Evolutionary conservation across 2,797 vertebrate species (phyloP).

Genomic region (Diceros bicornis): DNA sequence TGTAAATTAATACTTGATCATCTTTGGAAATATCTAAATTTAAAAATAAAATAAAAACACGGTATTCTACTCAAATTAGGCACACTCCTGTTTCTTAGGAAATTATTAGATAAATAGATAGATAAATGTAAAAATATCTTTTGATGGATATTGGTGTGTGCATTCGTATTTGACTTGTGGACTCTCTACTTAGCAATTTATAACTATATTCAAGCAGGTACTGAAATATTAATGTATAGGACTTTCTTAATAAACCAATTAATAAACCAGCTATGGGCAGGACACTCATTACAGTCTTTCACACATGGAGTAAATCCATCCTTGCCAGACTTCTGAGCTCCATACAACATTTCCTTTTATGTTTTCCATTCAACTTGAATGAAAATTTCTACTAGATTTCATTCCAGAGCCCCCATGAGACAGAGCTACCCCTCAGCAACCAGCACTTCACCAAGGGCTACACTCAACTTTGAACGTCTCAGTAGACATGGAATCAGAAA

Average conservation of each 20-base stretch:
- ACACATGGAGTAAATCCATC: constrained; percentile 22
- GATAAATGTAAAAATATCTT: not conserved
- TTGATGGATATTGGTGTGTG: not conserved
- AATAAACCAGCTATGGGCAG: not conserved
- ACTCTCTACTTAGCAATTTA: not conserved
- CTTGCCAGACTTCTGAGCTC: constrained; percentile 6
- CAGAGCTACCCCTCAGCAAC: constrained; percentile 32
- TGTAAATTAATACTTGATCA: not conserved
- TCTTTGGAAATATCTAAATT: constrained; percentile 33
- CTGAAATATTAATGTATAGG: not conserved
- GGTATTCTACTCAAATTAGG: not conserved
- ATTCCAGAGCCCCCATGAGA: constrained; percentile 48
- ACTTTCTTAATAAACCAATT: constrained; percentile 40
- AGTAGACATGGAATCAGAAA: constrained; percentile 32
- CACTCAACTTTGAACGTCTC: constrained; percentile 34
- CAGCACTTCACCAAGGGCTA: not conserved
- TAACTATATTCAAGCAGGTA: not conserved
- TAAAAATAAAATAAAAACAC: constrained; percentile 11
- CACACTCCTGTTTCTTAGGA: not conserved
- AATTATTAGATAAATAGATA: not conserved
- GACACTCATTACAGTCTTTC: not conserved
- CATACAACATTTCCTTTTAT: constrained; percentile 6
- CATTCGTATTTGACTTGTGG: not conserved
- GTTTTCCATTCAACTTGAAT: constrained; percentile 63
- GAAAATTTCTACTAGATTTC: constrained; percentile 59